Evolutionary conservation across 2,113 vertebrate species (phyloP).

Genomic region (Alethe castanea): DNA sequence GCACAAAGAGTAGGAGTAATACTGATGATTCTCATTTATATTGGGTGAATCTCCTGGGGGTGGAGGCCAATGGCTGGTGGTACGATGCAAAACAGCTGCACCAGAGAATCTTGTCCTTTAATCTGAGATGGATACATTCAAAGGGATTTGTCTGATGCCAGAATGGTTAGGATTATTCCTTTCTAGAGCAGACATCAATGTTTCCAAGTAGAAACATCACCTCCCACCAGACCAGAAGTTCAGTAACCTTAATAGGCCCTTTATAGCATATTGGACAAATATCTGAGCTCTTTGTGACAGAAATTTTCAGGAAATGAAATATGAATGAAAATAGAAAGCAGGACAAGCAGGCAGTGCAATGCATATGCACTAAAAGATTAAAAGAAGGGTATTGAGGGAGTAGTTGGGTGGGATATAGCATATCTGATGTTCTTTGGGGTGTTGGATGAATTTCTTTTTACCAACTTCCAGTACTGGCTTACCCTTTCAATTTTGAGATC

Average conservation of each 20-base stretch:
- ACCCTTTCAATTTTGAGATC: conserved; percentile 97
- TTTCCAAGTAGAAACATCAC: conserved; percentile 22
- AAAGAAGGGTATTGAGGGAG: background rate
- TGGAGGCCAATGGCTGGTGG: background rate
- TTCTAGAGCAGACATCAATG: conserved; percentile 27
- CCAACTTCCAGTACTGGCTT: conserved; percentile 8
- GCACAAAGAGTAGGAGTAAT: conserved; percentile 4
- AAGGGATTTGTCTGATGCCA: conserved; percentile 43
- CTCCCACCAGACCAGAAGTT: background rate
- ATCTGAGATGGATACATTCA: conserved; percentile 17
- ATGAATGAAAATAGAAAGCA: background rate
- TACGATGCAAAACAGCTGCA: conserved; percentile 28
- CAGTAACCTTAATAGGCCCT: background rate
- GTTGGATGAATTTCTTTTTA: background rate
- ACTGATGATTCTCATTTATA: background rate
- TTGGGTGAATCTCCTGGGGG: conserved; percentile 29
- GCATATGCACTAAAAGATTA: background rate
- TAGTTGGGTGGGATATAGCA: background rate
- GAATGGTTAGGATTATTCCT: background rate
- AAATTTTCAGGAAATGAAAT: background rate
- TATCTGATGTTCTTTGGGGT: background rate
- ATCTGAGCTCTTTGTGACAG: background rate
- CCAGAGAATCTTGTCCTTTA: conserved; percentile 39
- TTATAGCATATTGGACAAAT: background rate
- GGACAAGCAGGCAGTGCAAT: background rate